These are phyloP conservation scores for Arrhamphus sclerolepis DNA, from an alignment of 2,797 vertebrate genomes.

Conservation along the genomic window DNA sequence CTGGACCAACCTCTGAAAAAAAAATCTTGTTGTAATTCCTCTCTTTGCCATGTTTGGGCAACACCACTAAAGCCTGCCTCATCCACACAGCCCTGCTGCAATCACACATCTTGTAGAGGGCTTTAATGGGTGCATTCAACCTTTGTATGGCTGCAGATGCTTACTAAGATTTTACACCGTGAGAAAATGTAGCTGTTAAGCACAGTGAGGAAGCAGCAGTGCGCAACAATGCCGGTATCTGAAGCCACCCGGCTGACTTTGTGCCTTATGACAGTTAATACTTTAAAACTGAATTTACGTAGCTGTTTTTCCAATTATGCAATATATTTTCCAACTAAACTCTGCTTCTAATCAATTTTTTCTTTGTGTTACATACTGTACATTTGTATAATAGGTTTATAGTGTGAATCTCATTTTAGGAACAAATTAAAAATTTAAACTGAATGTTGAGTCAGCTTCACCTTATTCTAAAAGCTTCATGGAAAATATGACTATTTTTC, in stretches of 20 bases:
- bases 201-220: conserved; percentile 25
- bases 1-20: conserved; percentile 18
- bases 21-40: conserved; percentile 17
- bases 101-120: conserved; percentile 31
- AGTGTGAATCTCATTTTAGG: conserved; percentile 4
- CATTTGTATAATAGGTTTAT: conserved; percentile 15
- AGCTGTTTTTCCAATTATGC: conserved; percentile 14
- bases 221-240: conserved; percentile 31
- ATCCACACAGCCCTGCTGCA: conserved; percentile 43
- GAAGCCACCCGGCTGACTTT: conserved; percentile 32
- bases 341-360: conserved; percentile 2
- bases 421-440: conserved; percentile 9
- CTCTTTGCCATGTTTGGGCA: conserved; percentile 32
- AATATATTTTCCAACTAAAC: conserved; percentile 3
- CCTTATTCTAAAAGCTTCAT: neutral
- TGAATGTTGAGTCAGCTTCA: conserved; percentile 8
- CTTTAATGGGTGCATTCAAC: conserved; percentile 41
- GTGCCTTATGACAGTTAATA: conserved; percentile 13
- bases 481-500: too few relatives aligned
- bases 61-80: conserved; percentile 34
- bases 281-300: conserved; percentile 25
- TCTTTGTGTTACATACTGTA: neutral
- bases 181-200: conserved; percentile 37
- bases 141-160: conserved; percentile 48
- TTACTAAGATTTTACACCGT: conserved; percentile 51